Evolutionary conservation across 1,140 invertebrate species (phyloP).

Genomic region (Meteorus sp.): DNA sequence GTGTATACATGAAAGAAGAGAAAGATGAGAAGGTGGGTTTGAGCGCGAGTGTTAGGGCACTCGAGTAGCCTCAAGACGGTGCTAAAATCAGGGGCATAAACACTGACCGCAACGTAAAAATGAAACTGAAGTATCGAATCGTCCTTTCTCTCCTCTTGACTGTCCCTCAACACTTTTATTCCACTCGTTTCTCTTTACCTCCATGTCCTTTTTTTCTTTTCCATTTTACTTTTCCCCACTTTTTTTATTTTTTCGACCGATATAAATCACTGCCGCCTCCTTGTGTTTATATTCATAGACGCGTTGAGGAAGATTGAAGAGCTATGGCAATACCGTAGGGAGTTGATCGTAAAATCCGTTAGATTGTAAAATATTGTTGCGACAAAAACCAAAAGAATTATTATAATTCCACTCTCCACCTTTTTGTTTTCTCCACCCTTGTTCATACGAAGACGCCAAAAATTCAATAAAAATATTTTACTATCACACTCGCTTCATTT

Average conservation of each 20-base stretch:
- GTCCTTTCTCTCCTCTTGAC: conserved; percentile 25
- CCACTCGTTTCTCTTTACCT: conserved; percentile 5
- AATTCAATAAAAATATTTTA: not conserved
- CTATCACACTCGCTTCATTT: not conserved
- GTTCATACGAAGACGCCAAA: not conserved
- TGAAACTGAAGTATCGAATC: conserved; percentile 43
- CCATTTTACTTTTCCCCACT: conserved; percentile 7
- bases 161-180: conserved; percentile 9
- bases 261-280: conserved; percentile 51
- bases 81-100: conserved; percentile 51
- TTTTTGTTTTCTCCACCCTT: no score
- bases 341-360: conserved; percentile 47
- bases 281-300: conserved; percentile 52
- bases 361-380: conserved; percentile 52
- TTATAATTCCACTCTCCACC: not conserved
- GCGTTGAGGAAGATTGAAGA: conserved; percentile 54
- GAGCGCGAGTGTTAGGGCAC: conserved; percentile 29
- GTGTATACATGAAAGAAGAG: no score
- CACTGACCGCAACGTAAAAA: conserved; percentile 53
- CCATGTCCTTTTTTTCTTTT: not conserved
- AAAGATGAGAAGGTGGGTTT: no score
- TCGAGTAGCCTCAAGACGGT: conserved; percentile 40
- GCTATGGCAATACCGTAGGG: conserved; percentile 36
- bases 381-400: conserved; percentile 19
- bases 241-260: conserved; percentile 25